Conservation (phyloP, 2,797 vertebrate species). For the Clamator glandarius region DNA sequence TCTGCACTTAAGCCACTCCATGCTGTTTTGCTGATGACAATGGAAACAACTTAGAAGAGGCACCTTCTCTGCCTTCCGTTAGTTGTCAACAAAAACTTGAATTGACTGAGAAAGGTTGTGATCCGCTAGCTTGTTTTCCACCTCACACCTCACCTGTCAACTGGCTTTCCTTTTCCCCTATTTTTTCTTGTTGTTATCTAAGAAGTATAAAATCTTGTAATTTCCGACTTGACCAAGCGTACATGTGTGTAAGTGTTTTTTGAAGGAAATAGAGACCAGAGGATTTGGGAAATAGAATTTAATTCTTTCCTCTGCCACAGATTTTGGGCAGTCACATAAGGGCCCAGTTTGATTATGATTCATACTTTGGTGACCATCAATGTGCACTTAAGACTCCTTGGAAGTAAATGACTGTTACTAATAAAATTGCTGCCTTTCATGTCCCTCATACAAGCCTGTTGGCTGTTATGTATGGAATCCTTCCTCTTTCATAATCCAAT, state of each 20-base stretch:
- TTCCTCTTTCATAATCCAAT: background rate
- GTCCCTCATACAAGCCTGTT: background rate
- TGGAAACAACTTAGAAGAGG: background rate
- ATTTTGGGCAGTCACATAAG: background rate
- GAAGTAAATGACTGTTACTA: background rate
- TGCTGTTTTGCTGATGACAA: background rate
- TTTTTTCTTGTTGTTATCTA: background rate
- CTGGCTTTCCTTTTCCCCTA: background rate
- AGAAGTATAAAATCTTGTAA: background rate
- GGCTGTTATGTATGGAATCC: background rate
- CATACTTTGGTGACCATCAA: background rate
- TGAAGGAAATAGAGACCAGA: background rate
- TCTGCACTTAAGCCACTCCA: slow-evolving; percentile 17
- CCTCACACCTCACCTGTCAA: background rate
- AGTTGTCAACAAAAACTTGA: background rate
- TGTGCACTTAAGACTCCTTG: background rate
- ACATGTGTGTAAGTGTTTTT: background rate
- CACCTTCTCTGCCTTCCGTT: background rate
- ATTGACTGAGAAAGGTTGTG: background rate
- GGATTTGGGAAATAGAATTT: background rate
- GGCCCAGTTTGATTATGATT: background rate
- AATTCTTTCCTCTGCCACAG: background rate
- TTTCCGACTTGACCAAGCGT: background rate
- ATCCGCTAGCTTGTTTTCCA: background rate
- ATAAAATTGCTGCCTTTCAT: background rate